Evolutionary conservation across 2,113 vertebrate species (phyloP).

Genomic region (Epinephelus lanceolatus): DNA sequence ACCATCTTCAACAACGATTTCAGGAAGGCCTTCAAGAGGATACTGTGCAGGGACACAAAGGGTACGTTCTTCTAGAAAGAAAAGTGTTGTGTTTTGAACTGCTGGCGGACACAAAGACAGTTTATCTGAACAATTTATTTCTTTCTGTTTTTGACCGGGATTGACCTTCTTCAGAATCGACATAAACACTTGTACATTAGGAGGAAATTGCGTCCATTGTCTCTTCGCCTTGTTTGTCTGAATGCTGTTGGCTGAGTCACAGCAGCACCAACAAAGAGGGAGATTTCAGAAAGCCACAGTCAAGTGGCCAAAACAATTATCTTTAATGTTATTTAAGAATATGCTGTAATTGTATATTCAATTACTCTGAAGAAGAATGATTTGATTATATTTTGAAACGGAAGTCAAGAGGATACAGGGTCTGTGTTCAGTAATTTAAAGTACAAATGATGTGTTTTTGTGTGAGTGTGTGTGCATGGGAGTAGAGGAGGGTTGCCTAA

Average conservation of each 20-base stretch:
- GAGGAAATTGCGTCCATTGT: slow-evolving; percentile 30
- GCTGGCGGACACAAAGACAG: neutral
- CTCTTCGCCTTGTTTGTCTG: neutral
- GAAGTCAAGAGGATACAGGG: slow-evolving; percentile 51
- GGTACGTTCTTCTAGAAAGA: slow-evolving; percentile 67
- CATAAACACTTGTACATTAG: slow-evolving; percentile 30
- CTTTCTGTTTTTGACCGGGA: neutral
- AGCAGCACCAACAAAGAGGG: neutral
- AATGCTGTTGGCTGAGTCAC: slow-evolving; percentile 16
- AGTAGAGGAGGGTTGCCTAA: slow-evolving; percentile 32
- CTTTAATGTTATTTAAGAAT: slow-evolving; percentile 62
- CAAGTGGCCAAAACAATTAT: slow-evolving; percentile 61
- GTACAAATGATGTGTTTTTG: slow-evolving; percentile 12
- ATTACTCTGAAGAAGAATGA: slow-evolving; percentile 40
- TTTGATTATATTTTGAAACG: slow-evolving; percentile 43
- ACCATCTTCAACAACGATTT: slow-evolving; percentile 90
- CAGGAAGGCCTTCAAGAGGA: slow-evolving; percentile 86
- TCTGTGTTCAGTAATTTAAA: slow-evolving; percentile 54
- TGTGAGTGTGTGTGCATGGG: slow-evolving; percentile 7
- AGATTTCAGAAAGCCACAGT: slow-evolving; percentile 36
- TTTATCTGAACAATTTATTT: neutral
- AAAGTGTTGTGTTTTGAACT: neutral
- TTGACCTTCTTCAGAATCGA: slow-evolving; percentile 3
- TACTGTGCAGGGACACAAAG: slow-evolving; percentile 76
- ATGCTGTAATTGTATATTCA: slow-evolving; percentile 48